Base-by-base conservation (phyloP, 2,888 invertebrate genomes). In the Ypsolopha scabrella region DNA sequence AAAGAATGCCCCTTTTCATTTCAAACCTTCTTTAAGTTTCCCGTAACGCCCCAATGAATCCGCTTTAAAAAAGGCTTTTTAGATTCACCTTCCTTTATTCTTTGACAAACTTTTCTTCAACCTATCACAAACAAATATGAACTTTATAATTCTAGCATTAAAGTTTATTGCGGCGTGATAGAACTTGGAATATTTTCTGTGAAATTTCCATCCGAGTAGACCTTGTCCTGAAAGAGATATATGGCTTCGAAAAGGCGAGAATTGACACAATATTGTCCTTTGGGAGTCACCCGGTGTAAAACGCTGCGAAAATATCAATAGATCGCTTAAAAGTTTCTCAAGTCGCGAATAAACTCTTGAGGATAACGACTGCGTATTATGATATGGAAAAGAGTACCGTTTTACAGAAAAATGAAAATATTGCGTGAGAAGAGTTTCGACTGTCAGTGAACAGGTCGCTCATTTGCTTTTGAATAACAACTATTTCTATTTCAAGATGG, bases 251-350 rank as follows among this genome's bases (percentile, higher is more conserved):
- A 65, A 67, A 67, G 62, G 66, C 67, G 68, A 59, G 64, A 74
- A 75, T 75, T 70, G 74, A 72, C 70, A 70, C 67, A 74, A 71
- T 72, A 74, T 74, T 72, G 71, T 71, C 71, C 72, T 71, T 67
- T 63, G 68, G 66, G 67, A 62, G 51, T 51, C 43, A 38, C 44
- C 49, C 50, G 58, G 52, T 50, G 45, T 48, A 50, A 57, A 55
- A 56, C 50, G 45, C 45, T 35, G 41, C 50, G 35, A 1, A 10
- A 43, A 36, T 43, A 44, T 41, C 24, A 24, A 41, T 35, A 33
- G 33, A 44, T 35, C 43, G 35, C 50, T 43, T 13, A 43, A 43
- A 43, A 7, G 13, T 43, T 41, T 41, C 6, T 24, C 24, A 24
- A 24, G 24, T 24, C 24, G 24, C 24, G 24, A 24, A 24, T 24